Conservation (phyloP, 2,888 invertebrate species). For the Cephus pygmeus region DNA sequence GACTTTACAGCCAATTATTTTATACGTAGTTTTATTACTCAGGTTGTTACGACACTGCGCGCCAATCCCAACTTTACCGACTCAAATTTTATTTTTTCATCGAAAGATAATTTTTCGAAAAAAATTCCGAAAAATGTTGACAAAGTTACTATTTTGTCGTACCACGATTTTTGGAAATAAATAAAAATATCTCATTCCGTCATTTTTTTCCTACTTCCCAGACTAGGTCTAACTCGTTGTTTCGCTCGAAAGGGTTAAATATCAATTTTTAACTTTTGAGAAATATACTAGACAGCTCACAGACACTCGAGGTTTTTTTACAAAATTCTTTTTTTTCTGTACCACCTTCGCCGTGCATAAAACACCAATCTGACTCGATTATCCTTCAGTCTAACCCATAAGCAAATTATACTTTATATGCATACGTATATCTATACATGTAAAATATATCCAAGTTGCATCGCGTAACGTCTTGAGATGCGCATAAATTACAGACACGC, state of each 20-base stretch:
- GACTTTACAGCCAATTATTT: constrained; percentile 65
- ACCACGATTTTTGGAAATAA: too few species aligned
- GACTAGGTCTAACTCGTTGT: neutral
- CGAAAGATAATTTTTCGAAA: neutral
- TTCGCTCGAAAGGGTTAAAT: neutral
- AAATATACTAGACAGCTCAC: neutral
- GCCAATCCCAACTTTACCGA: neutral
- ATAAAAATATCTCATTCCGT: too few species aligned
- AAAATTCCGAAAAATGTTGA: neutral
- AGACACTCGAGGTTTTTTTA: neutral
- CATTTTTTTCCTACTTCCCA: too few species aligned
- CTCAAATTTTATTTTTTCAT: neutral
- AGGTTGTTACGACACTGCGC: neutral
- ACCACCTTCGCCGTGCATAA: neutral
- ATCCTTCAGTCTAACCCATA: neutral
- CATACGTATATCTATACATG: neutral
- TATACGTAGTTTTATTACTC: constrained; percentile 57
- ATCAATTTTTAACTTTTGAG: neutral
- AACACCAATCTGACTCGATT: neutral
- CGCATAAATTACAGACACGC: constrained; percentile 63
- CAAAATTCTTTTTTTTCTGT: neutral
- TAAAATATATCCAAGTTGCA: neutral
- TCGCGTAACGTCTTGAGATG: constrained; percentile 57
- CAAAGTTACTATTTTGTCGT: neutral
- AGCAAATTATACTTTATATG: neutral